Evolutionary conservation across 2,113 vertebrate genomes (phyloP), one percentile per base, ranked within the genome.

Genomic region (Apus apus): DNA sequence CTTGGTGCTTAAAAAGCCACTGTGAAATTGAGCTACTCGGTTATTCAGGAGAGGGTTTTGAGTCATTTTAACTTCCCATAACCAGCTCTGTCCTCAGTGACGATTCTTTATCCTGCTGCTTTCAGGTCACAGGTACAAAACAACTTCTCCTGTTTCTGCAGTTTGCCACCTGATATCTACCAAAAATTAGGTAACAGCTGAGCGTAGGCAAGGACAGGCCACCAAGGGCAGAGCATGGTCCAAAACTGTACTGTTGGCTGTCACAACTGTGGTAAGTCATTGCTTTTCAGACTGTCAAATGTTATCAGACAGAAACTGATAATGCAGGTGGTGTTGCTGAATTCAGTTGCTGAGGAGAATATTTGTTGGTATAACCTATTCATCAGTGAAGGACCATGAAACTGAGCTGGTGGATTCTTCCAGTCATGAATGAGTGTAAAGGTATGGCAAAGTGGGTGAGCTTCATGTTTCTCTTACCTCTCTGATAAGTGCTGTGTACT

Each of bases 141-240:
- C 21, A 73, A 21, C 11, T 79, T 23, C 34, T 17, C 22, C n/a
- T 46, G 19, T 13, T 51, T 70, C 71, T 53, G 38, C 32, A 73
- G 8, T 83, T 86, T 92, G 10, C 36, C 51, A 30, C n/a, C 8
- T 72, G 38, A 7, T 38, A 57, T 43, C 50, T 43, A 15, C 18
- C 9, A 46, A 73, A 80, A 92, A 58, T 3, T 43, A 7, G 13
- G 9, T 18, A 73, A 48, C 8, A 57, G 54, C 6, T 13, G 27
- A 83, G 25, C 23, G 21, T 71, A 48, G 61, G n/a, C 50, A 60
- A 53, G 36, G 50, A 17, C 12, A 78, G 26, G 26, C 30, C 71
- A 77, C 15, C 0, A 1, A 46, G n/a, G 27, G 30, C 17, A 66
- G 57, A 57, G 9, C 20, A 26, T 0, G 2, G 15, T 6, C 15